Evolutionary conservation across 1,140 invertebrate genomes (phyloP).

Genomic region (Pseudomyrmex pallidus): DNA sequence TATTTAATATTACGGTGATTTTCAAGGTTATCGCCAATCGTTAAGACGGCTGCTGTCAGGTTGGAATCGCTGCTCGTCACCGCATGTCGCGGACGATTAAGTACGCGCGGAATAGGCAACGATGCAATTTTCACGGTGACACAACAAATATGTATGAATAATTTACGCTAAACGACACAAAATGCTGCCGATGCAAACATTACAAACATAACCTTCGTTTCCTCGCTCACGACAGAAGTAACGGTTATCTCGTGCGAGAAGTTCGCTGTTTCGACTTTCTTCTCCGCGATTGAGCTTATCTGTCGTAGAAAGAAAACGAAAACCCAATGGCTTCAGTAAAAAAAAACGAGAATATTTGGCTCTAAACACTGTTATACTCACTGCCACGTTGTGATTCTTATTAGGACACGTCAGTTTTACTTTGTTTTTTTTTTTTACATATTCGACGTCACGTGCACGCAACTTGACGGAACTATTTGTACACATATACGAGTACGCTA

Average conservation of each 20-base stretch:
- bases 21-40: conserved; percentile 35
- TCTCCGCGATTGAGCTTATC: no score
- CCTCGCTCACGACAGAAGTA: not conserved
- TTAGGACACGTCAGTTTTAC: conserved; percentile 75
- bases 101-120: no score
- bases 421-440: conserved; percentile 39
- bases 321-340: not conserved
- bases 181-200: not conserved
- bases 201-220: conserved; percentile 35
- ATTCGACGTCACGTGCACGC: conserved; percentile 57
- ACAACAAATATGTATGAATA: not conserved
- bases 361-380: no score
- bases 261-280: not conserved
- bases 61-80: conserved; percentile 18
- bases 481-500: no score
- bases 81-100: conserved; percentile 9
- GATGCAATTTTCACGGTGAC: not conserved
- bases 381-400: conserved; percentile 72
- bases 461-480: no score
- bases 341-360: no score
- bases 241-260: no score
- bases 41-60: not conserved
- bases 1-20: conserved; percentile 3
- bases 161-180: not conserved
- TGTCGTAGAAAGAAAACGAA: no score